Percentiles rank a stretch among this genome's conserved stretches.
Conservation (phyloP, 2,113 vertebrate genomes). For the Ivindomyrus marchei region DNA sequence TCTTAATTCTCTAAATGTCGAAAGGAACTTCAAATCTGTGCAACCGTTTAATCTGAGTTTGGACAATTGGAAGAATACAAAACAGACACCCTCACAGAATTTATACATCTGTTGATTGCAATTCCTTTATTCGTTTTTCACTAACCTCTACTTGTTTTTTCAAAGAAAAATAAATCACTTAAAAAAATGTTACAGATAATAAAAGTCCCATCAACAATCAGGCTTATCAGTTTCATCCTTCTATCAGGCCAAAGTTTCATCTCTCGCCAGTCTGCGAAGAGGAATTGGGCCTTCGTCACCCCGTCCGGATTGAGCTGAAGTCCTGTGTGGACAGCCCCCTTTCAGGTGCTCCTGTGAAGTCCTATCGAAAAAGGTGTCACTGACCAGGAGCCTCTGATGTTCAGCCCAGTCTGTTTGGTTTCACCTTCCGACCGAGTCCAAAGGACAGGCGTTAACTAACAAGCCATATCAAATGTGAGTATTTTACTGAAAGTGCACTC, state of each 20-base stretch:
- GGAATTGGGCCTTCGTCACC: background rate
- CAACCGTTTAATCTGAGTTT: background rate
- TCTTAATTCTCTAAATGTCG: background rate
- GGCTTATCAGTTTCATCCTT: constrained; percentile 1
- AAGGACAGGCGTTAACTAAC: constrained; percentile 6
- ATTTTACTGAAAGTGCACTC: background rate
- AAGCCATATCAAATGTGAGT: constrained; percentile 14
- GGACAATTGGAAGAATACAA: background rate
- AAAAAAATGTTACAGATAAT: background rate
- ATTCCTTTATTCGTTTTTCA: background rate
- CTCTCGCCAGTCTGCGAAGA: background rate
- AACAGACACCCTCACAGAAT: background rate
- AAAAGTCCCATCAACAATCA: background rate
- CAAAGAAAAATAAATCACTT: background rate
- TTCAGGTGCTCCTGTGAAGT: constrained; percentile 18
- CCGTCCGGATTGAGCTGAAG: background rate
- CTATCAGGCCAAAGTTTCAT: background rate
- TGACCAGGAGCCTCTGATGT: constrained; percentile 15
- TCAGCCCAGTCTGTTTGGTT: background rate
- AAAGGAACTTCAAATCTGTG: background rate
- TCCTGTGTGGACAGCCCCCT: constrained; percentile 8
- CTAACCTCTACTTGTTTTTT: background rate
- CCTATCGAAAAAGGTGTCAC: constrained; percentile 14
- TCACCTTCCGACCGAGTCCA: constrained; percentile 15
- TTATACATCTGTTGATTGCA: background rate